Conservation (phyloP, 1,140 invertebrate species). For the Drepana arcuata region DNA sequence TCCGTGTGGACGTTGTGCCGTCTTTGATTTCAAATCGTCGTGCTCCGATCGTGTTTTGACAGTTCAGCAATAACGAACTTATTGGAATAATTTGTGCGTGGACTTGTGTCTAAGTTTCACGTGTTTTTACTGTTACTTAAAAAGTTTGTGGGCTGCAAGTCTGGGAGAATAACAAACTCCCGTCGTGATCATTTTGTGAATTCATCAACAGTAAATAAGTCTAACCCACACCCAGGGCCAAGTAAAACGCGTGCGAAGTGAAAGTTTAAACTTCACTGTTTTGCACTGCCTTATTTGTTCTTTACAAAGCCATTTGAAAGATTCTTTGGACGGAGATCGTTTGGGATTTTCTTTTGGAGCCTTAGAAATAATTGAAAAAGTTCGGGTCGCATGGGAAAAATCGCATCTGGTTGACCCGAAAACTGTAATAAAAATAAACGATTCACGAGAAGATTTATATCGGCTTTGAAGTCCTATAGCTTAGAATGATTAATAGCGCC, state of each 20-base stretch:
- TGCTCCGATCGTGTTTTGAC: slow-evolving; percentile 52
- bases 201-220: slow-evolving; percentile 25
- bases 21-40: slow-evolving; percentile 19
- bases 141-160: slow-evolving; percentile 15
- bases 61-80: slow-evolving; percentile 12
- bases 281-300: slow-evolving; percentile 20
- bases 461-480: slow-evolving; percentile 34
- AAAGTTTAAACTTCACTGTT: slow-evolving; percentile 51
- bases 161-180: slow-evolving; percentile 13
- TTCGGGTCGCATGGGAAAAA: slow-evolving; percentile 32
- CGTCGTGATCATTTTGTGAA: slow-evolving; percentile 29
- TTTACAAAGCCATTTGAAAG: slow-evolving; percentile 12
- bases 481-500: slow-evolving; percentile 56
- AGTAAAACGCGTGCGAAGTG: slow-evolving; percentile 42
- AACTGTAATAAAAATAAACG: slow-evolving; percentile 55
- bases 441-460: slow-evolving; percentile 39
- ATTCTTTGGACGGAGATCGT: slow-evolving; percentile 9
- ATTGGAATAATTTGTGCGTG: background rate
- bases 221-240: slow-evolving; percentile 46
- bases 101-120: slow-evolving; percentile 1
- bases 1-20: slow-evolving; percentile 26
- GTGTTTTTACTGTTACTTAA: slow-evolving; percentile 12
- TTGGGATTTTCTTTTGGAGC: too few species aligned
- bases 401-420: slow-evolving; percentile 43
- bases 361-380: slow-evolving; percentile 53